These are phyloP conservation scores for Seira ritae DNA, from an alignment of 2,888 invertebrate species.

Conservation along the genomic window DNA sequence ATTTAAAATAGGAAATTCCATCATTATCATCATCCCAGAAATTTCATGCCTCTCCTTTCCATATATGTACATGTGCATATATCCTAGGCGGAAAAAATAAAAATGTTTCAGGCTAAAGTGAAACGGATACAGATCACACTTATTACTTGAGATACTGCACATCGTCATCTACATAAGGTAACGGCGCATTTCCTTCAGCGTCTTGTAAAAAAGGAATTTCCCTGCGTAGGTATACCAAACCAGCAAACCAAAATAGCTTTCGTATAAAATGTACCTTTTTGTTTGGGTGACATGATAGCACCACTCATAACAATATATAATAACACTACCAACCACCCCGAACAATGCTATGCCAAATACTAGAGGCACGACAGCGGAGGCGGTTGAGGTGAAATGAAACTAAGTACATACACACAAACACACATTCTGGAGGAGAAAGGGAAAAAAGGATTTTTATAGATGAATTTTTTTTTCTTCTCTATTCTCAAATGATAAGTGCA, in stretches of 20 bases:
- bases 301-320: conserved; percentile 11
- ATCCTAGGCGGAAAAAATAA: background rate
- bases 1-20: no score
- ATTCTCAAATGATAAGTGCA: background rate
- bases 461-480: background rate
- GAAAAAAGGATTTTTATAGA: background rate
- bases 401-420: background rate
- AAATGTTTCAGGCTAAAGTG: background rate
- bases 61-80: no score
- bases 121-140: conserved; percentile 3
- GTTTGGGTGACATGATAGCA: conserved; percentile 11
- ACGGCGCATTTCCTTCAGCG: background rate
- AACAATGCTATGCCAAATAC: background rate
- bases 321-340: no score
- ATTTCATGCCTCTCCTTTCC: no score
- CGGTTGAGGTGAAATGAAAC: background rate
- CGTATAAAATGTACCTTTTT: conserved; percentile 4
- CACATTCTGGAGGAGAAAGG: background rate
- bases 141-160: background rate
- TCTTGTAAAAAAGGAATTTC: background rate
- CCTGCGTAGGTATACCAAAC: background rate
- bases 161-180: background rate
- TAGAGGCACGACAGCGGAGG: background rate
- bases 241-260: background rate
- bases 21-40: no score